A percentile compares a stretch with the other conserved stretches of the same genome.
These are phyloP conservation scores for Sesamia nonagrioides DNA, from an alignment of 1,140 invertebrate species.

Conservation along the genomic window DNA sequence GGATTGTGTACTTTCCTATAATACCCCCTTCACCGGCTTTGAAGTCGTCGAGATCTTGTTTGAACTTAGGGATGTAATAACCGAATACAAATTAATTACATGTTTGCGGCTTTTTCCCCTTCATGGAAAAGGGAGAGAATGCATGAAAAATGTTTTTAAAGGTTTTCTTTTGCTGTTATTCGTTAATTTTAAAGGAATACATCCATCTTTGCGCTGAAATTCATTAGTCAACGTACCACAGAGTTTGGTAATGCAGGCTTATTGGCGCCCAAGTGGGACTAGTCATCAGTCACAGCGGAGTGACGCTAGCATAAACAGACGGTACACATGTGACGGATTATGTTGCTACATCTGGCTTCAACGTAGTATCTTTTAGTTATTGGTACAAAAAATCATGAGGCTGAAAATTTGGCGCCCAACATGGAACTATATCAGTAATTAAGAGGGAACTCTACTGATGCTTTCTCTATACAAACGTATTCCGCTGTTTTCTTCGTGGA, in stretches of 20 bases:
- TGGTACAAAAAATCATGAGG: background rate
- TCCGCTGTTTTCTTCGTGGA: too few relatives aligned
- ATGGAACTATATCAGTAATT: background rate
- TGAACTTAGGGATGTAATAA: constrained; percentile 17
- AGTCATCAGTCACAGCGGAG: constrained; percentile 21
- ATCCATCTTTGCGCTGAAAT: constrained; percentile 16
- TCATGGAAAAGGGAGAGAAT: background rate
- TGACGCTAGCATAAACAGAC: constrained; percentile 20
- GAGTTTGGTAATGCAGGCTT: background rate
- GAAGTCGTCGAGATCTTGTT: constrained; percentile 19
- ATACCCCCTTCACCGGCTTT: constrained; percentile 5
- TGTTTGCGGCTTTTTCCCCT: background rate
- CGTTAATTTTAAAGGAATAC: constrained; percentile 4
- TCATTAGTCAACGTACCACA: constrained; percentile 21
- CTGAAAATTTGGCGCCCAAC: constrained; percentile 5
- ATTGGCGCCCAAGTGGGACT: constrained; percentile 26
- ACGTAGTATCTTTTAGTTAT: background rate
- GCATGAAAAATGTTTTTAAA: background rate
- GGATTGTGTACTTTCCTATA: constrained; percentile 18
- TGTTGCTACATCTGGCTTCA: background rate
- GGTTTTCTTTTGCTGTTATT: background rate
- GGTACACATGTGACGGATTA: constrained; percentile 24
- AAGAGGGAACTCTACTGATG: too few relatives aligned
- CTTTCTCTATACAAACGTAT: too few relatives aligned
- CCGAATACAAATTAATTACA: constrained; percentile 29